These are phyloP conservation scores for Platanista minor DNA, from an alignment of 2,113 vertebrate genomes.

Conservation along the genomic window DNA sequence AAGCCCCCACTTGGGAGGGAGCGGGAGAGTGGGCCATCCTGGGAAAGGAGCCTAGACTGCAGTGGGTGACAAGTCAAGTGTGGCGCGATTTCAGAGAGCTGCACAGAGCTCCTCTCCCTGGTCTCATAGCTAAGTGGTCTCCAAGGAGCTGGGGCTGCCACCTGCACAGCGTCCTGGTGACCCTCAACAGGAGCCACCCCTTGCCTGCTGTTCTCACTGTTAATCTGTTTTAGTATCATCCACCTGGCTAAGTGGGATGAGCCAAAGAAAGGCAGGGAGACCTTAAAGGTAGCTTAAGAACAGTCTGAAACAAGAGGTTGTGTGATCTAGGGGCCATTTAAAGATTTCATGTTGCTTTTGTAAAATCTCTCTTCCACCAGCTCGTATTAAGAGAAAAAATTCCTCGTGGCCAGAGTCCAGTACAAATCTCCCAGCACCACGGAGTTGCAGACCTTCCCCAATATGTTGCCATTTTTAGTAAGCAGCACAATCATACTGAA, in stretches of 20 bases:
- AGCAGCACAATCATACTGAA: not conserved
- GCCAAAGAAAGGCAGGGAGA: not conserved
- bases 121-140: not conserved
- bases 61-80: no score
- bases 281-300: not conserved
- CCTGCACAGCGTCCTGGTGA: not conserved
- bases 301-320: not conserved
- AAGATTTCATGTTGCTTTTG: not conserved
- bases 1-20: not conserved
- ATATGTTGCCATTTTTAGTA: not conserved
- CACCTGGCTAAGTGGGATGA: not conserved
- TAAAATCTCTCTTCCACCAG: not conserved
- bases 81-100: not conserved
- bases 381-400: not conserved
- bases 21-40: not conserved
- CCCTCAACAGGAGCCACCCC: not conserved
- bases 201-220: not conserved
- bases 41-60: not conserved
- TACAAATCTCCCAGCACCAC: not conserved
- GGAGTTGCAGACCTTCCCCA: not conserved
- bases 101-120: not conserved
- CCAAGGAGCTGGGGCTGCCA: not conserved
- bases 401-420: not conserved
- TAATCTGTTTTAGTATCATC: not conserved
- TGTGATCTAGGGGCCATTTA: not conserved